These are phyloP conservation scores for Deroplatys truncata DNA, from an alignment of 2,888 invertebrate species.

Conservation along the genomic window DNA sequence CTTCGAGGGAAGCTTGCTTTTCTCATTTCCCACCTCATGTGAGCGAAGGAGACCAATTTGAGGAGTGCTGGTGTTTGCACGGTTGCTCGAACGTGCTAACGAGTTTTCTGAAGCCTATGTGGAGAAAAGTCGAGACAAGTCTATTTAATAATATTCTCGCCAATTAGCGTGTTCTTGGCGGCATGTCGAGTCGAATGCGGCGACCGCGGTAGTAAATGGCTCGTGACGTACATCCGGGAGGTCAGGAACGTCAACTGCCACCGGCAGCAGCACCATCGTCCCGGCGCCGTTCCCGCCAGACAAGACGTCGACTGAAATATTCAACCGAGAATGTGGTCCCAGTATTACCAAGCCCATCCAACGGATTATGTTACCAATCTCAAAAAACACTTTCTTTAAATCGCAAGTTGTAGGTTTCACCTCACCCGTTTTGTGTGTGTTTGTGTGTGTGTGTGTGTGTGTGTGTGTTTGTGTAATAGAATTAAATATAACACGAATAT, in stretches of 20 bases:
- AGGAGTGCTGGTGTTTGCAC: background rate
- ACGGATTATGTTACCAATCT: no score
- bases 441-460: no score
- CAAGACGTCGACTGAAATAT: background rate
- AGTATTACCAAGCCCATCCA: no score
- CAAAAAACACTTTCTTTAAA: no score
- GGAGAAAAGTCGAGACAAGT: background rate
- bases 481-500: no score
- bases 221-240: slow-evolving; percentile 3
- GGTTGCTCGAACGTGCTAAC: slow-evolving; percentile 3
- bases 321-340: background rate
- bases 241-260: background rate
- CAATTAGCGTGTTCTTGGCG: slow-evolving; percentile 5
- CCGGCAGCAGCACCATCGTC: background rate
- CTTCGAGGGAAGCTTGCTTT: background rate
- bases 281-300: background rate
- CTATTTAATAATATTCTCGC: slow-evolving; percentile 5
- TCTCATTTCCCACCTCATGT: background rate
- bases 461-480: no score
- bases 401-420: no score
- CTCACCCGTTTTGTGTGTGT: no score
- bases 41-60: background rate
- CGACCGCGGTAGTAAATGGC: background rate
- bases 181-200: slow-evolving; percentile 3
- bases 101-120: background rate